Evolutionary conservation across 1,140 invertebrate species (phyloP), one percentile per base, ranked within the genome.

Genomic region (Adoxophyes honmai): DNA sequence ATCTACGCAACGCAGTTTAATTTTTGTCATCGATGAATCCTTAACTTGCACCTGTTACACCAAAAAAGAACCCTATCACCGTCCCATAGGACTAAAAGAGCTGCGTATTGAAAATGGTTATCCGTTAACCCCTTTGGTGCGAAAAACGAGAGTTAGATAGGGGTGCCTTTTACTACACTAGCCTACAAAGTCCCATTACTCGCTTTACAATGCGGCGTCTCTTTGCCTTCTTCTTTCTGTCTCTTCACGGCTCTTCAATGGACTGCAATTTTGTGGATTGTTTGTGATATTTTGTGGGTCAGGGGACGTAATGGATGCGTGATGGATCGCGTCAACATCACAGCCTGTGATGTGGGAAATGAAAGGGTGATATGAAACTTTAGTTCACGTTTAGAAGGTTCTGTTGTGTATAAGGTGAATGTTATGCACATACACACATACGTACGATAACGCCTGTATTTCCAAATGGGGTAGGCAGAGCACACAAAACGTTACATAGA

Each of bases 91-190:
- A n/a, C 10, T 10, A n/a, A 10, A 10, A 44, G 4, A 4, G 9
- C 14, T 44, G 42, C 10, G 21, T 28, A 9, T 28, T 13, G 21
- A 1, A 48, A 5, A 21, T 48, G 21, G 42, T 48, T 2, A 4
- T n/a, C 13, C 9, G 6, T 1, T 48, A 21, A 48, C 42, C 42
- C 42, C 42, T 48, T 48, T 48, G 42, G 42, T 48, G 42, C 21
- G 42, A 48, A 48, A 48, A 48, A 48, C 42, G 42, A 48, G 18
- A 48, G 42, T 48, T 48, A 48, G 42, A 48, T 48, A 48, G 42
- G 42, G 42, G 42, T 48, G 42, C 16, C 42, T 48, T 48, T 34
- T 34, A 34, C 9, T 34, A 34, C 9, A 5, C 9, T 34, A 9
- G 33, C 4, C 33, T n/a, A n/a, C n/a, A n/a, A n/a, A n/a, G n/a